Base-by-base conservation (phyloP, 2,797 vertebrate genomes). In the Tragopan temminckii region DNA sequence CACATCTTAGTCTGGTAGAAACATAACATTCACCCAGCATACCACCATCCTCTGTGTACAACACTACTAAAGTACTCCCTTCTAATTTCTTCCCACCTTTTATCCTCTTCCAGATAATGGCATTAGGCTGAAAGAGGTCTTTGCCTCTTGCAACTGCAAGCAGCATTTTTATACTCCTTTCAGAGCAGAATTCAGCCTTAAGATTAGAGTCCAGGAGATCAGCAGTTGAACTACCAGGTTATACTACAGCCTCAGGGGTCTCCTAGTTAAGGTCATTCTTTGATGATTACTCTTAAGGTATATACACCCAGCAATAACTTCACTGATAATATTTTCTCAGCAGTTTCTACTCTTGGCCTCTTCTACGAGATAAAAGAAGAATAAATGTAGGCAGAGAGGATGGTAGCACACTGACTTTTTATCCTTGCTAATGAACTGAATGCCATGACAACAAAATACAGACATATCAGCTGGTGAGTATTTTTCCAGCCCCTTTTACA, bases 391-490 rank as follows among this genome's bases (percentile, higher is more conserved):
- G 7, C n/a, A 82, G n/a, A 71, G 7, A 19, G 25, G 63, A 18
- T 4, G 1, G 42, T 27, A 62, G 4, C 31, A 38, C 15, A 17
- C 38, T 24, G 36, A 57, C 6, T 33, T 13, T 0, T 1, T 25
- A 10, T 24, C 81, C 1, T 1, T 46, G 31, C 46, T 79, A 55
- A 43, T 11, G 27, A 88, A 16, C 38, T 35, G 31, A 86, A 59
- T 27, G 38, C 52, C 52, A 61, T 9, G 24, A 71, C 63, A 94
- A 81, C 63, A 81, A 31, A 80, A 27, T 62, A 16, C 40, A 89
- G 35, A 35, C 7, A 27, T 66, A 53, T 46, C 59, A 69, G 70
- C 23, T 80, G 45, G n/a, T 6, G 2, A 48, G 10, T 45, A 42
- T 27, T 78, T 58, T 81, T 23, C 23, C 1, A 1, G 46, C 33